These are phyloP conservation scores for Tachycineta bicolor DNA, from an alignment of 2,113 vertebrate species.

Conservation along the genomic window DNA sequence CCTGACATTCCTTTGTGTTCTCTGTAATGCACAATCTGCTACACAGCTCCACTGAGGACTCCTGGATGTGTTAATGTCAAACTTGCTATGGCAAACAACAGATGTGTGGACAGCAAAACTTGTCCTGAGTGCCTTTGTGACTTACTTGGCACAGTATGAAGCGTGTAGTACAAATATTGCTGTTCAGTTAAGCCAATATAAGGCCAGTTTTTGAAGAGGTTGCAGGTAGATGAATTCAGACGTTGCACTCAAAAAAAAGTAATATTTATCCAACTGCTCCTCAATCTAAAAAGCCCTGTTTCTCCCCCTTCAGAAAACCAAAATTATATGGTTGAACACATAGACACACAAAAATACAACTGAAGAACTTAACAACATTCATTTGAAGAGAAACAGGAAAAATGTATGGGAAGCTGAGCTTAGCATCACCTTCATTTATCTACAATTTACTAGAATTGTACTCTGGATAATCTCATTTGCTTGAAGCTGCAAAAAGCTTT, in stretches of 20 bases:
- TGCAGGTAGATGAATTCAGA: background rate
- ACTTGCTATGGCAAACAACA: constrained; percentile 17
- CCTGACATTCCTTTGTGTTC: background rate
- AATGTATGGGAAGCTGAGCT: background rate
- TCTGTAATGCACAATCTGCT: background rate
- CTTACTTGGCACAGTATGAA: constrained; percentile 32
- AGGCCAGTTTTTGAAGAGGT: background rate
- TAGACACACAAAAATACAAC: background rate
- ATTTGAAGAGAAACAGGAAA: background rate
- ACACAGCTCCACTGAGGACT: background rate
- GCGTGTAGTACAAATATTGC: constrained; percentile 39
- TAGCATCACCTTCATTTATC: background rate
- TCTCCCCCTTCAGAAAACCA: background rate
- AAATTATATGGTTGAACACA: background rate
- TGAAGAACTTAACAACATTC: background rate
- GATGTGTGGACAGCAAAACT: constrained; percentile 21
- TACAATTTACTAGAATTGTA: background rate
- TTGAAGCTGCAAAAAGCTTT: background rate
- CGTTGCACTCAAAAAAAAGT: background rate
- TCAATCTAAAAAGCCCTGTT: background rate
- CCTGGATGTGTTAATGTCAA: background rate
- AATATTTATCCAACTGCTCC: background rate
- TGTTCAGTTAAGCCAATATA: constrained; percentile 1
- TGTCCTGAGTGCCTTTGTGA: constrained; percentile 11
- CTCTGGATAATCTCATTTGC: background rate